phyloP scores from a whole-genome alignment of 2,797 vertebrate species.

The Anguilla obscura region DNA sequence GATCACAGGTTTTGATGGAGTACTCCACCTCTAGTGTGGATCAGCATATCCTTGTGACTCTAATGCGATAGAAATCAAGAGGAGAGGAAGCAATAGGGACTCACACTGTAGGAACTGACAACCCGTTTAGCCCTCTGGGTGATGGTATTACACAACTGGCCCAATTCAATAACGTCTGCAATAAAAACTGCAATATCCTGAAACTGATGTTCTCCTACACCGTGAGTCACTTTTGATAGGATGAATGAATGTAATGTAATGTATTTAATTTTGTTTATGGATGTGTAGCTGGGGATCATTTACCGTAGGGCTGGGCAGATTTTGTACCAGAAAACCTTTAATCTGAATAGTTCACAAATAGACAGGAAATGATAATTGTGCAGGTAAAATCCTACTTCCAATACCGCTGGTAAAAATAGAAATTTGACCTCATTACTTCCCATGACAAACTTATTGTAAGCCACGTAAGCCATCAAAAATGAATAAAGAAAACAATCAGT shows the following conservation, averaged over 20 bases:
- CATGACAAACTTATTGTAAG: not conserved
- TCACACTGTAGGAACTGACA: not conserved
- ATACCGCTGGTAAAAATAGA: not conserved
- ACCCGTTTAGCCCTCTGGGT: not conserved
- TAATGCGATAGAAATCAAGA: not conserved
- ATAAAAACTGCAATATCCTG: not conserved
- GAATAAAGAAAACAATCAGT: not conserved
- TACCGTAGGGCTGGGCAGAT: not conserved
- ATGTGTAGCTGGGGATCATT: not conserved
- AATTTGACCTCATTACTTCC: not conserved
- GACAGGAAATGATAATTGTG: not conserved
- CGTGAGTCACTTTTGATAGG: not conserved
- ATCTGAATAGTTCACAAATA: not conserved
- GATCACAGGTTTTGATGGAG: conserved; percentile 68
- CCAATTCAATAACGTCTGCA: not conserved
- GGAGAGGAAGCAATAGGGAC: not conserved
- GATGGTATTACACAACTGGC: not conserved
- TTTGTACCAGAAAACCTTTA: not conserved
- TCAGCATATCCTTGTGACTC: conserved; percentile 53
- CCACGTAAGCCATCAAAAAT: not conserved
- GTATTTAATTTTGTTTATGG: not conserved
- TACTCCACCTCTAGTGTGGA: conserved; percentile 63
- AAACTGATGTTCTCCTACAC: not conserved
- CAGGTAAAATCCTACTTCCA: not conserved
- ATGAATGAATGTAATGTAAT: not conserved